A percentile compares a stretch with the other conserved stretches of the same genome.
Conservation (phyloP, 2,888 invertebrate species). For the Platynereis dumerilii region DNA sequence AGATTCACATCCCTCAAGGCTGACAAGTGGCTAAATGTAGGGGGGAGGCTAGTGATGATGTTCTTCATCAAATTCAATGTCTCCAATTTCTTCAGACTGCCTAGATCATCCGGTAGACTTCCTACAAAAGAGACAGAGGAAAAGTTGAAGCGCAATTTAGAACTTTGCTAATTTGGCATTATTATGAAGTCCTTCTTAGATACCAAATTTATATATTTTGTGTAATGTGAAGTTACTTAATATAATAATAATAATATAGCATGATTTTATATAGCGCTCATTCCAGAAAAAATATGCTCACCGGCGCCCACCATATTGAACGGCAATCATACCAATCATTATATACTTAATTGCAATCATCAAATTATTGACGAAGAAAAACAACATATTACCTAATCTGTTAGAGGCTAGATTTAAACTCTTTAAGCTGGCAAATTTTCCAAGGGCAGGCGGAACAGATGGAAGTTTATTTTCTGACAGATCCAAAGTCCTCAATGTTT, state of each 20-base stretch:
- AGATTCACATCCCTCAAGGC: conserved; percentile 63
- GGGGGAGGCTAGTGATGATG: conserved; percentile 62
- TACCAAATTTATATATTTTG: too few relatives aligned
- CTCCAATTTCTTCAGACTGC: conserved; percentile 66
- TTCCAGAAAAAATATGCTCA: too few relatives aligned
- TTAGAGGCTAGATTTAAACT: conserved; percentile 67
- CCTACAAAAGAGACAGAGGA: conserved; percentile 1
- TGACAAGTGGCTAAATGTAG: conserved; percentile 58
- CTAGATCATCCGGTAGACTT: conserved; percentile 65
- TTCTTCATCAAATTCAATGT: conserved; percentile 64
- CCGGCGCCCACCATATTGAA: too few relatives aligned
- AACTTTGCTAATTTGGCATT: too few relatives aligned
- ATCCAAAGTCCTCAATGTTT: conserved; percentile 84
- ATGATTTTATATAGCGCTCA: too few relatives aligned
- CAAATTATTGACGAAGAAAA: too few relatives aligned
- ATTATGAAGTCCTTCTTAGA: too few relatives aligned
- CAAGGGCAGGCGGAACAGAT: conserved; percentile 66
- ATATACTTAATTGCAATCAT: too few relatives aligned
- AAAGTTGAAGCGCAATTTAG: too few relatives aligned
- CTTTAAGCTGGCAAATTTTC: conserved; percentile 66
- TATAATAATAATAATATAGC: too few relatives aligned
- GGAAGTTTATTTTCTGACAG: conserved; percentile 89
- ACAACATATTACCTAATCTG: conserved; percentile 63
- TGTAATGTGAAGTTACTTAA: too few relatives aligned
- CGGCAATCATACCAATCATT: too few relatives aligned